These are phyloP conservation scores for Diogma glabrata DNA, from an alignment of 2,888 invertebrate genomes.

Conservation along the genomic window DNA sequence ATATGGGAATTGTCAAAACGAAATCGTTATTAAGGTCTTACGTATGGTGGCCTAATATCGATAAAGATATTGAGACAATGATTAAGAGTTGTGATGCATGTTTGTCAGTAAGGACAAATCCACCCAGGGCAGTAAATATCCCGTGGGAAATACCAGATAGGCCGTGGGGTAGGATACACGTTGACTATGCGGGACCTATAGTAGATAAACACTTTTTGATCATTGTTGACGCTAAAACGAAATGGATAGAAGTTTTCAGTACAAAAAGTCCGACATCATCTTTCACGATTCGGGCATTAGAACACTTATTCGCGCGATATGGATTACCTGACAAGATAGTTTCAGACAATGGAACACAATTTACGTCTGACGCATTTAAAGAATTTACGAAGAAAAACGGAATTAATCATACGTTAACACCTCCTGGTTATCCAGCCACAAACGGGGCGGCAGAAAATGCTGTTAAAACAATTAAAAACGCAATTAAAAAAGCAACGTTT, in stretches of 20 bases:
- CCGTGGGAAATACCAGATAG: neutral
- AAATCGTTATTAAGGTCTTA: neutral
- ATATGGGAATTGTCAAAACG: neutral
- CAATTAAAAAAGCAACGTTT: neutral
- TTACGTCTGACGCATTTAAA: constrained; percentile 1
- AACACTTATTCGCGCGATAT: neutral
- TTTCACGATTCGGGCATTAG: neutral
- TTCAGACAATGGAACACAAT: neutral
- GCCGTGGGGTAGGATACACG: neutral
- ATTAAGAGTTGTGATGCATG: constrained; percentile 1
- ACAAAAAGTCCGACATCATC: too few relatives aligned
- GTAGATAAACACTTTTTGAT: neutral
- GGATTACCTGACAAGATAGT: constrained; percentile 1
- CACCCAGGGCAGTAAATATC: neutral
- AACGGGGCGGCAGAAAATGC: neutral
- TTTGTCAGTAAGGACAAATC: constrained; percentile 3
- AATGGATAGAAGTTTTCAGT: too few relatives aligned
- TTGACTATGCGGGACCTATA: neutral
- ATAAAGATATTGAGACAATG: neutral
- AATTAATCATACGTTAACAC: neutral
- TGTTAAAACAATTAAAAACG: neutral
- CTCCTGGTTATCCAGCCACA: too few relatives aligned
- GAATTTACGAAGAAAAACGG: constrained; percentile 1
- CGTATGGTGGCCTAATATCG: neutral
- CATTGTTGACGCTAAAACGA: neutral